Percentiles rank a stretch among this genome's conserved stretches.
Evolutionary conservation across 2,113 vertebrate species (phyloP).

Genomic region (Mastomys natalensis): DNA sequence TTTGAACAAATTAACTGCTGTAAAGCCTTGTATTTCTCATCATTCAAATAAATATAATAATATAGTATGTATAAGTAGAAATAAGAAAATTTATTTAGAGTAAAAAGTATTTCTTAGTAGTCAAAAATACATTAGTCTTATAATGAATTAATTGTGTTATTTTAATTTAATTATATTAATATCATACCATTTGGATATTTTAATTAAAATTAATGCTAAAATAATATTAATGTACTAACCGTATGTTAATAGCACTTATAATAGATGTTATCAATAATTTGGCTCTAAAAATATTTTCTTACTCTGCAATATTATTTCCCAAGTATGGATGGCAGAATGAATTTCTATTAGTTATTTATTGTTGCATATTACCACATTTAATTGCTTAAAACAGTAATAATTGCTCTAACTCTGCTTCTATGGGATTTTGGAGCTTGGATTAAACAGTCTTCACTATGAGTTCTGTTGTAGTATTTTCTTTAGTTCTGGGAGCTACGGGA

Average conservation of each 20-base stretch:
- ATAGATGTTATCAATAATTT: neutral
- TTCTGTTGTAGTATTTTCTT: neutral
- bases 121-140: neutral
- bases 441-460: neutral
- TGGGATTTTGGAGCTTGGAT: neutral
- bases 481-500: neutral
- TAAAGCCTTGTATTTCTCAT: conserved; percentile 8
- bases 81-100: conserved; percentile 30
- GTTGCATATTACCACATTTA: neutral
- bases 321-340: neutral
- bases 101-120: neutral
- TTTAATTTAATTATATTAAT: neutral
- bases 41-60: neutral
- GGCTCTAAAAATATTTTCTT: neutral
- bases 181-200: neutral
- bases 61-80: neutral
- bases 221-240: neutral
- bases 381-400: conserved; percentile 15
- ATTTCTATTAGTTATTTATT: neutral
- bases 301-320: neutral
- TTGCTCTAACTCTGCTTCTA: neutral
- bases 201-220: conserved; percentile 37
- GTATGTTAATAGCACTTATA: neutral
- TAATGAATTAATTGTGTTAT: neutral
- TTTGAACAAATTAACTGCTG: conserved; percentile 1